A percentile compares a stretch with the other conserved stretches of the same genome.
These are phyloP conservation scores for Strongylocentrotus purpuratus DNA, from an alignment of 35 echinoderm and acorn worm species.

Conservation along the genomic window DNA sequence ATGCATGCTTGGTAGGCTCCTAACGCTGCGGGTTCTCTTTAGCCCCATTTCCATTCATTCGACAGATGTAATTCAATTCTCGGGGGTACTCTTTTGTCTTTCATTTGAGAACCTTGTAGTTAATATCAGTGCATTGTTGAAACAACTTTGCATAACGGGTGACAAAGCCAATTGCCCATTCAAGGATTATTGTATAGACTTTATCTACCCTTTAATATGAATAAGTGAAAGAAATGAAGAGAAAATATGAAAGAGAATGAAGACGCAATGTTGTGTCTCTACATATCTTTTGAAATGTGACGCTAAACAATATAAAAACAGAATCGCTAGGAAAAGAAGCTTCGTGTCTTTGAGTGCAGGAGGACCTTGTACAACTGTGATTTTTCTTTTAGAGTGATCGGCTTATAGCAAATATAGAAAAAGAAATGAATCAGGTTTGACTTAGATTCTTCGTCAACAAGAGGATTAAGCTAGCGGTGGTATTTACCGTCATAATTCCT, in stretches of 20 bases:
- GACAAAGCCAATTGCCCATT: neutral
- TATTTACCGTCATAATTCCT: constrained; percentile 4
- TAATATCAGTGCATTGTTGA: neutral
- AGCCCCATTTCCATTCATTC: neutral
- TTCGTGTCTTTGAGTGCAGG: neutral
- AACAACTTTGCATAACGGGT: neutral
- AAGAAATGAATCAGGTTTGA: neutral
- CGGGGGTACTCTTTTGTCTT: neutral
- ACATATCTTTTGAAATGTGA: neutral
- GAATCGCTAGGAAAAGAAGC: neutral
- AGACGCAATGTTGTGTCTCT: too few species aligned
- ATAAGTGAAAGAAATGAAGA: neutral
- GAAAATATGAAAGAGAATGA: too few species aligned
- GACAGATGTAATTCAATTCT: constrained; percentile 18
- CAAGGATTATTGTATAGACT: neutral
- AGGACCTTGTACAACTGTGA: neutral
- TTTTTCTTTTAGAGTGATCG: neutral
- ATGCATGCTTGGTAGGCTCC: neutral
- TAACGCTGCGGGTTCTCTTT: neutral
- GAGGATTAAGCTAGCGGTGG: neutral
- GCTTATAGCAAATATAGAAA: neutral
- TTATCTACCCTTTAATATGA: neutral
- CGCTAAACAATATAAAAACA: neutral
- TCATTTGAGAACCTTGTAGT: neutral
- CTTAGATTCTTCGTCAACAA: constrained; percentile 11